Evolutionary conservation across 2,113 vertebrate species (phyloP).

Genomic region (Syngnathus floridae): DNA sequence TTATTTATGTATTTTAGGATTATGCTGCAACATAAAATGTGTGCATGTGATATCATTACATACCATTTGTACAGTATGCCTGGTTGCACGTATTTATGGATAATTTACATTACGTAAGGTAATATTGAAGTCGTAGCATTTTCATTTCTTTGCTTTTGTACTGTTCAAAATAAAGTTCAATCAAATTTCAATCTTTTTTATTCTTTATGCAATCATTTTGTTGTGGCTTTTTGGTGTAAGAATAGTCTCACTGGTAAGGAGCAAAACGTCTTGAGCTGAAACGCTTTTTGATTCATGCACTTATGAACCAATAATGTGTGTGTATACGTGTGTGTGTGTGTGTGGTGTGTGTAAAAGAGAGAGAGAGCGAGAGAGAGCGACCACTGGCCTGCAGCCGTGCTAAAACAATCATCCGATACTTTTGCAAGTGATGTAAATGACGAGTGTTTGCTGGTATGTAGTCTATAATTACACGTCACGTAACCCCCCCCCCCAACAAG

Average conservation of each 20-base stretch:
- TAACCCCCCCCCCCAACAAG: neutral
- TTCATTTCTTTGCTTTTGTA: neutral
- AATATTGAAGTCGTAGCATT: neutral
- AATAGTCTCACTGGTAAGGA: neutral
- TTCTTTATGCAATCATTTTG: too few relatives aligned
- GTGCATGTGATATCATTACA: neutral
- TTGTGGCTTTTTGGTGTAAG: neutral
- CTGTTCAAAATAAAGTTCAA: neutral
- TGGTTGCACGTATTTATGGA: neutral
- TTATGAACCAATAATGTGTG: neutral
- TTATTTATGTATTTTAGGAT: neutral
- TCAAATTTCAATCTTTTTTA: neutral
- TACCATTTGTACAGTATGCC: neutral
- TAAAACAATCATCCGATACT: conserved; percentile 54
- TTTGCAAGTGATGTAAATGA: conserved; percentile 58
- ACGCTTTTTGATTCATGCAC: neutral
- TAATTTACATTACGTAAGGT: neutral
- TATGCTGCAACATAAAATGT: neutral
- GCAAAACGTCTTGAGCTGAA: neutral
- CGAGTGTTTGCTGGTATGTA: conserved; percentile 55
- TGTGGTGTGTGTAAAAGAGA: neutral
- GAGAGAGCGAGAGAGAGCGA: neutral
- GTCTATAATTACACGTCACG: conserved; percentile 59
- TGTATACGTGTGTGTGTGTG: conserved; percentile 1
- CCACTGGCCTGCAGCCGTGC: neutral